phyloP scores from a whole-genome alignment of 2,113 vertebrate genomes.

The Hydropotes inermis region DNA sequence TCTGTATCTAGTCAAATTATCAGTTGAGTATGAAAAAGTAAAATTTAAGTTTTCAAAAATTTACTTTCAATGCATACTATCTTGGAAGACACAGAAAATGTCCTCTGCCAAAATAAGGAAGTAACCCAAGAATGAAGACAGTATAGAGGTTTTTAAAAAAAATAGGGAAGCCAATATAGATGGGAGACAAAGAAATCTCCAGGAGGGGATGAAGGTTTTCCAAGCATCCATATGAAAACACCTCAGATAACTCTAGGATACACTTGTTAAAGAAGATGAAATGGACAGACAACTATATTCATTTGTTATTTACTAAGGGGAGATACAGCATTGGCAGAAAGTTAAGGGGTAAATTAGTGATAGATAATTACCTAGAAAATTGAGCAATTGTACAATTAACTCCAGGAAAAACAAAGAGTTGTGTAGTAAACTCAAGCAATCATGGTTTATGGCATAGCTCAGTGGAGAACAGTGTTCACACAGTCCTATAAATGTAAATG shows the following conservation, averaged over 20 bases:
- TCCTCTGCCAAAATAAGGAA: neutral
- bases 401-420: neutral
- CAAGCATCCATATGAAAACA: neutral
- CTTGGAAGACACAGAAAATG: neutral
- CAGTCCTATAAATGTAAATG: neutral
- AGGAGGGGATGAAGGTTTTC: neutral
- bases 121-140: neutral
- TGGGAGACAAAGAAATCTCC: neutral
- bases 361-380: neutral
- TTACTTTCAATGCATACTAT: neutral
- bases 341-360: neutral
- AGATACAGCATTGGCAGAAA: neutral
- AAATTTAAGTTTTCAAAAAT: neutral
- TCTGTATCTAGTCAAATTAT: neutral
- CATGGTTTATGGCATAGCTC: neutral
- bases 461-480: neutral
- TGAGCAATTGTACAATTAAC: neutral
- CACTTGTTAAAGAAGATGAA: neutral
- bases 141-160: neutral
- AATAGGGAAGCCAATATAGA: neutral
- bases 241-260: neutral
- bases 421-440: neutral
- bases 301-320: neutral
- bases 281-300: neutral
- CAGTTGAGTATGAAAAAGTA: neutral